Percentiles rank a stretch among this genome's conserved stretches.
These are phyloP conservation scores for Rhorus exstirpatorius DNA, from an alignment of 2,888 invertebrate genomes.

Conservation along the genomic window DNA sequence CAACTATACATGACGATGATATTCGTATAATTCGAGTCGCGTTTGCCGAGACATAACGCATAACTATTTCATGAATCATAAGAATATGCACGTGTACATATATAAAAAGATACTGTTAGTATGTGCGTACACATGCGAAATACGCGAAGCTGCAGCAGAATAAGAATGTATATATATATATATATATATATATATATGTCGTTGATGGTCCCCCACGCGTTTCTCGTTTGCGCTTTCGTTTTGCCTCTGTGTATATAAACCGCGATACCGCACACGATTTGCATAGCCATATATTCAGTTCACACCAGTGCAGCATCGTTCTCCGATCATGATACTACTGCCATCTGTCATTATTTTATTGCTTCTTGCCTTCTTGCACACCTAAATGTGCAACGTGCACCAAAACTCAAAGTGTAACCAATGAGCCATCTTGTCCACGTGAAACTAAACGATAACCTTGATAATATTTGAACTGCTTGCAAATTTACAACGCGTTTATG, in stretches of 20 bases:
- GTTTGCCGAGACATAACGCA: constrained; percentile 73
- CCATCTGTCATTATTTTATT: constrained; percentile 18
- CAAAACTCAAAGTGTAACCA: no score
- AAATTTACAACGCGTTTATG: no score
- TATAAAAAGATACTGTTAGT: constrained; percentile 52
- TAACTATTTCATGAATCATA: constrained; percentile 76
- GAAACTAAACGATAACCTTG: no score
- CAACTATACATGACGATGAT: constrained; percentile 64
- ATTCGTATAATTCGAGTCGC: constrained; percentile 69
- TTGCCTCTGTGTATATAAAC: background rate
- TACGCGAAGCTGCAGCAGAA: constrained; percentile 55
- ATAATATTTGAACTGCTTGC: no score
- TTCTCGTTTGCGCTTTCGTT: background rate
- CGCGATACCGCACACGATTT: constrained; percentile 25
- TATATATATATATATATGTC: constrained; percentile 15
- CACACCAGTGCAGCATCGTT: constrained; percentile 24
- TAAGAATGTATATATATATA: constrained; percentile 13
- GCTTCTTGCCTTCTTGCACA: constrained; percentile 17
- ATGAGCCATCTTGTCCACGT: no score
- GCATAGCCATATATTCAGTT: constrained; percentile 52
- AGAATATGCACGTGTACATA: constrained; percentile 63
- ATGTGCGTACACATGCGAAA: constrained; percentile 60
- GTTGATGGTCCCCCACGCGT: constrained; percentile 25
- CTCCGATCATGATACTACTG: background rate
- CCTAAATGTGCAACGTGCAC: constrained; percentile 46